These are phyloP conservation scores for Oreochromis niloticus DNA, from an alignment of 2,113 vertebrate genomes.

Conservation along the genomic window DNA sequence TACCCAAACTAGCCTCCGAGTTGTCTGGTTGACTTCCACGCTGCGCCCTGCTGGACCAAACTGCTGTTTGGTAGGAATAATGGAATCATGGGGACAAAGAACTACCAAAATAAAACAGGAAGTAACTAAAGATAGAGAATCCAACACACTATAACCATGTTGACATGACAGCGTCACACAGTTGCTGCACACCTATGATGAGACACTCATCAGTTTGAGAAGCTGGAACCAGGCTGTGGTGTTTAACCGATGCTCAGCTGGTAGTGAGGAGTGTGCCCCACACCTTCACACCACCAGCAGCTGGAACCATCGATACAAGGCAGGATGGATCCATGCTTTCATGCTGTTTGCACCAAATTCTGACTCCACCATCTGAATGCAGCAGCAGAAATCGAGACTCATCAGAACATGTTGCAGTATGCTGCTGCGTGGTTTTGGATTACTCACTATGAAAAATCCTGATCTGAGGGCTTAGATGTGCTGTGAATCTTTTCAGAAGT, in stretches of 20 bases:
- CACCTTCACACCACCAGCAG: not conserved
- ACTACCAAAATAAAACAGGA: not conserved
- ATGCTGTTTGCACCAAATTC: not conserved
- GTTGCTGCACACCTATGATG: not conserved
- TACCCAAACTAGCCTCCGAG: rapidly evolving
- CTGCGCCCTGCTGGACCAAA: not conserved
- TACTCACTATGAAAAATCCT: not conserved
- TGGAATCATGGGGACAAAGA: not conserved
- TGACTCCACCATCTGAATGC: not conserved
- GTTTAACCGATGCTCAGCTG: not conserved
- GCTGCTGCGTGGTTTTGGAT: not conserved
- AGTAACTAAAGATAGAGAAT: not conserved
- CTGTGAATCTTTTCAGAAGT: not conserved
- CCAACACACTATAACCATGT: not conserved
- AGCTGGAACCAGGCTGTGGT: not conserved
- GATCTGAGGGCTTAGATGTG: rapidly evolving
- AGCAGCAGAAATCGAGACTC: not conserved
- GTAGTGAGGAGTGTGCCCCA: not conserved
- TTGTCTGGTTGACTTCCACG: not conserved
- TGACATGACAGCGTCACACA: rapidly evolving
- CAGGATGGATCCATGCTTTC: not conserved
- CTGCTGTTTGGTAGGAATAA: not conserved
- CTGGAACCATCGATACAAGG: not conserved
- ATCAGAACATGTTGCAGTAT: not conserved
- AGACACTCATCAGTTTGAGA: not conserved